A percentile compares a stretch with the other conserved stretches of the same genome.
These are phyloP conservation scores for Apodemia zela DNA, from an alignment of 2,888 invertebrate genomes.

Conservation along the genomic window DNA sequence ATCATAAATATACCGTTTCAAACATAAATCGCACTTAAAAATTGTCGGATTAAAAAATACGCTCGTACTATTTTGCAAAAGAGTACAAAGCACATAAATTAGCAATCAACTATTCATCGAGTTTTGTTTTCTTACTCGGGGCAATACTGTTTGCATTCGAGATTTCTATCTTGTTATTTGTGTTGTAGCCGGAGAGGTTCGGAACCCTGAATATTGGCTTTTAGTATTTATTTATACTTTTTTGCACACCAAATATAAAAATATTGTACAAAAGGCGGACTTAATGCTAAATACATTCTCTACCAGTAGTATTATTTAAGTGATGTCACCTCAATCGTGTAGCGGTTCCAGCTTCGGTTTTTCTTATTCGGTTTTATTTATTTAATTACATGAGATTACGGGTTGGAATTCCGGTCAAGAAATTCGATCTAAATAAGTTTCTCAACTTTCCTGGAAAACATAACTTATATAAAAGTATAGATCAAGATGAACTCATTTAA, in stretches of 20 bases:
- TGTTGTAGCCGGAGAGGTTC: not conserved
- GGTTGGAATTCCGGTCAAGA: no score
- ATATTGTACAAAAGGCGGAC: no score
- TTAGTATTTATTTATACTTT: no score
- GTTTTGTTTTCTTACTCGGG: conserved; percentile 22
- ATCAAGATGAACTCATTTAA: no score
- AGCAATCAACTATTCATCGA: conserved; percentile 26
- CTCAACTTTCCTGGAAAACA: no score
- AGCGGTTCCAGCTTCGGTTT: no score
- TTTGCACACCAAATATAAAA: no score
- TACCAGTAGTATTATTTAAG: not conserved
- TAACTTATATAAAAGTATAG: no score
- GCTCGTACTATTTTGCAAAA: not conserved
- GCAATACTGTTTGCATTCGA: conserved; percentile 17
- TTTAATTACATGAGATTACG: no score
- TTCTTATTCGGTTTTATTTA: no score
- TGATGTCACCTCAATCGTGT: not conserved
- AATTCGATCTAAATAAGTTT: no score
- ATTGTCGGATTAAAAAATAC: conserved; percentile 15
- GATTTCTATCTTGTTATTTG: conserved; percentile 22
- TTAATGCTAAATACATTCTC: no score
- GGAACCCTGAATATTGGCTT: not conserved
- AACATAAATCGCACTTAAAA: not conserved
- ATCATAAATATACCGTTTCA: not conserved
- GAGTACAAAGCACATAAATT: conserved; percentile 24